Evolutionary conservation across 2,113 vertebrate species (phyloP).

Genomic region (Tursiops truncatus): DNA sequence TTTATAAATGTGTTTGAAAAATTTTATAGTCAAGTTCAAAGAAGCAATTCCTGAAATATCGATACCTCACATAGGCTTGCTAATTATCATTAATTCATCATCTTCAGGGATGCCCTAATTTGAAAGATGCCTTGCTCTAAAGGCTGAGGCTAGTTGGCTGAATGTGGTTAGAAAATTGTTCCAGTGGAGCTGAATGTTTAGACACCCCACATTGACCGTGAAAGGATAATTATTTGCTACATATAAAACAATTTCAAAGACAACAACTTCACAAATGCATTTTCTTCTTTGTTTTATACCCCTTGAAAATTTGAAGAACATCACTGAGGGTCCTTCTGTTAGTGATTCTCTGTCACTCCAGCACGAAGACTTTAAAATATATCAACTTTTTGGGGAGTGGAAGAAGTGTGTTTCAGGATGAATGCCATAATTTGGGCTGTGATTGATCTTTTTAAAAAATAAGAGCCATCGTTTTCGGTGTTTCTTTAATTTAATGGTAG

Average conservation of each 20-base stretch:
- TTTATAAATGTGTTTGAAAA: not conserved
- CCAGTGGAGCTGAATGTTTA: not conserved
- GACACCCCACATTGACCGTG: not conserved
- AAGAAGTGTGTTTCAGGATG: constrained; percentile 14
- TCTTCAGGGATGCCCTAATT: not conserved
- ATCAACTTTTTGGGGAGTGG: not conserved
- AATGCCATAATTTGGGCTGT: constrained; percentile 54
- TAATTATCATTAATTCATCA: not conserved
- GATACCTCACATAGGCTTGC: not conserved
- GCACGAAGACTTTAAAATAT: not conserved
- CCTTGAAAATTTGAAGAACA: not conserved
- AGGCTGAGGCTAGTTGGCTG: not conserved
- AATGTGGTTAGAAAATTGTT: not conserved
- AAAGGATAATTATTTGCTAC: not conserved
- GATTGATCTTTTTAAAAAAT: constrained; percentile 58
- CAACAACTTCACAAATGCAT: not conserved
- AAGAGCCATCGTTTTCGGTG: constrained; percentile 50
- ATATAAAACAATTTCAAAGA: not conserved
- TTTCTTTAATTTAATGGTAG: constrained; percentile 53
- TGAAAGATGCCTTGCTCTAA: not conserved
- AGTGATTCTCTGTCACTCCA: not conserved
- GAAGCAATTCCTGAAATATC: not conserved
- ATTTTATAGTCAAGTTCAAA: not conserved
- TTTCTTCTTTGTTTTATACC: not conserved
- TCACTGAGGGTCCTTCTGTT: not conserved